Percentiles rank a stretch among this genome's conserved stretches.
These are phyloP conservation scores for Sialis lutaria DNA, from an alignment of 2,888 invertebrate genomes.

Conservation along the genomic window DNA sequence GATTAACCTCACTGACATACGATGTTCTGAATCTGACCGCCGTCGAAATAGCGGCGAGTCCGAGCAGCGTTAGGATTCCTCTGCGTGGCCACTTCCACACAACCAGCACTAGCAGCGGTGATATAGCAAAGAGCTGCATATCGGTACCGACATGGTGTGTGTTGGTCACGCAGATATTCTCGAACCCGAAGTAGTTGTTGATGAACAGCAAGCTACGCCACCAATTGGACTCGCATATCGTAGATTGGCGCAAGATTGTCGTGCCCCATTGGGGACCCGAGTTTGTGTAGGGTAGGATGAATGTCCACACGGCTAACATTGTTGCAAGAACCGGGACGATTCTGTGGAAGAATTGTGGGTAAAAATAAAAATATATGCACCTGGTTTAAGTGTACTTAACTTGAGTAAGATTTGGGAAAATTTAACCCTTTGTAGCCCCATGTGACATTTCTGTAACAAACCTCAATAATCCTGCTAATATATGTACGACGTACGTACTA, in stretches of 20 bases:
- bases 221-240: conserved; percentile 48
- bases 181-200: conserved; percentile 55
- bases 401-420: too few relatives aligned
- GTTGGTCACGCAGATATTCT: conserved; percentile 54
- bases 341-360: too few relatives aligned
- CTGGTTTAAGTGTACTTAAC: too few relatives aligned
- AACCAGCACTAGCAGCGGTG: conserved; percentile 37
- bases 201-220: conserved; percentile 54
- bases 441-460: too few relatives aligned
- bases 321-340: conserved; percentile 45
- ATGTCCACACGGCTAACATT: conserved; percentile 47
- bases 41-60: conserved; percentile 36
- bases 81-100: conserved; percentile 43
- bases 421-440: too few relatives aligned
- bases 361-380: too few relatives aligned
- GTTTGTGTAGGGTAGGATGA: conserved; percentile 39
- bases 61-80: conserved; percentile 27
- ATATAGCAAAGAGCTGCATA: conserved; percentile 44
- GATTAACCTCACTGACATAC: conserved; percentile 36
- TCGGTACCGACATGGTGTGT: conserved; percentile 57
- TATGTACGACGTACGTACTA: too few relatives aligned
- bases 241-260: conserved; percentile 46
- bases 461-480: too few relatives aligned
- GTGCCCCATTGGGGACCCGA: conserved; percentile 53
- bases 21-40: conserved; percentile 42